These are phyloP conservation scores for Corythornis vintsioides DNA, from an alignment of 2,113 vertebrate species.

Conservation along the genomic window DNA sequence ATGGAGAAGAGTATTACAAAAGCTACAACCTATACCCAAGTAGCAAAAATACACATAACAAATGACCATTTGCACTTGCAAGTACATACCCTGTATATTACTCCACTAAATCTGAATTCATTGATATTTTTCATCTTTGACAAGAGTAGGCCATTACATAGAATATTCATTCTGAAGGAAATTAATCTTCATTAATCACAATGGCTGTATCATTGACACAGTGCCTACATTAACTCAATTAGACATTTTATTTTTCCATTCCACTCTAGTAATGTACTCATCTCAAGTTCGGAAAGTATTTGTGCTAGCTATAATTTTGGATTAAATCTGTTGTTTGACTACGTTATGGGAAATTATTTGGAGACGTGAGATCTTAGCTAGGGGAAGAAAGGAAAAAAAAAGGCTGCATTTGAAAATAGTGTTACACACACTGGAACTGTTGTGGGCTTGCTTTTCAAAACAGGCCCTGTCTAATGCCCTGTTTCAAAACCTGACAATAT, in stretches of 20 bases:
- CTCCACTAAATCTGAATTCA: neutral
- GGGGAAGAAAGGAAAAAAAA: neutral
- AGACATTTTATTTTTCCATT: slow-evolving; percentile 6
- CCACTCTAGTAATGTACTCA: neutral
- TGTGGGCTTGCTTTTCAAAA: neutral
- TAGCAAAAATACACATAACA: neutral
- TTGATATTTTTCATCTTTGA: neutral
- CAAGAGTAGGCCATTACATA: neutral
- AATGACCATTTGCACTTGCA: neutral
- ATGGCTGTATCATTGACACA: neutral
- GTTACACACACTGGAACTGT: neutral
- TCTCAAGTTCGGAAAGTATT: neutral
- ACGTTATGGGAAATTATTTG: neutral
- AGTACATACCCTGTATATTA: neutral
- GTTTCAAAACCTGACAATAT: neutral
- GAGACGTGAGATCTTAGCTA: neutral
- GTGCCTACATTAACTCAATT: slow-evolving; percentile 5
- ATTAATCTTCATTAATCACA: slow-evolving; percentile 49
- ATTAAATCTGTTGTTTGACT: neutral
- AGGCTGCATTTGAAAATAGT: neutral
- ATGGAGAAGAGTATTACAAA: neutral
- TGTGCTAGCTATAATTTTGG: neutral
- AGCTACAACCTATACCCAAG: neutral
- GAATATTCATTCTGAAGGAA: neutral
- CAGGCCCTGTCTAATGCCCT: neutral